Evolutionary conservation across 2,888 invertebrate species (phyloP), one percentile per base, ranked within the genome.

Genomic region (Congeria kusceri): DNA sequence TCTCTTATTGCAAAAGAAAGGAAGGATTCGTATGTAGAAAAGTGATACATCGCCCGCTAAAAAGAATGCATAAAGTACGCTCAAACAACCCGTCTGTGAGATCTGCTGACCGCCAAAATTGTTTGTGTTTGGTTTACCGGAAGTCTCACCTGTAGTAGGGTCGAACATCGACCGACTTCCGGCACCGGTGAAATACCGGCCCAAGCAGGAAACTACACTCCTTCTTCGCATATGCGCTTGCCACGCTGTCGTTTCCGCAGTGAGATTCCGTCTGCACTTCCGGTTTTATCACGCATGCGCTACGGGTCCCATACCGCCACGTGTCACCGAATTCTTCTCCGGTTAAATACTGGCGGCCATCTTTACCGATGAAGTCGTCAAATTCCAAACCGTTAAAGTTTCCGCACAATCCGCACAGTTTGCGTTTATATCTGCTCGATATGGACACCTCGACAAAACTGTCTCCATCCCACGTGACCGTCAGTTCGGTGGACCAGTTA

Each of bases 351-450:
- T 96, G 94, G 29, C 89, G 87, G 5, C 94, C 94, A 44, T 91
- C 89, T 44, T 89, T 88, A 0, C 93, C 93, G 3, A 83, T 85
- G 63, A 97, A 95, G 94, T 98, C 98, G 93, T 98, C 98, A 85
- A 96, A 95, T 3, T 96, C 96, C 80, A 96, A 95, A 59, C 96
- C 96, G 94, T 98, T 99, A 94, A 97, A 99, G 93, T 98, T 98
- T 0, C 99, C 99, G 92, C 99, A 99, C 23, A 99, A 94, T 18
- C 99, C 99, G 92, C 98, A 98, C 74, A 98, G 93, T 58, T 95
- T 73, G 95, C 95, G 93, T 96, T 97, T 94, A 96, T 97, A 68
- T 94, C 94, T 77, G 95, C 96, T 89, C 4, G 97, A 96, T 18
- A 97, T 97, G 0, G 95, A 95, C 0, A 96, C 95, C 94, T 99